phyloP scores from a whole-genome alignment of 2,113 vertebrate genomes.

The Melanostigma gelatinosum region DNA sequence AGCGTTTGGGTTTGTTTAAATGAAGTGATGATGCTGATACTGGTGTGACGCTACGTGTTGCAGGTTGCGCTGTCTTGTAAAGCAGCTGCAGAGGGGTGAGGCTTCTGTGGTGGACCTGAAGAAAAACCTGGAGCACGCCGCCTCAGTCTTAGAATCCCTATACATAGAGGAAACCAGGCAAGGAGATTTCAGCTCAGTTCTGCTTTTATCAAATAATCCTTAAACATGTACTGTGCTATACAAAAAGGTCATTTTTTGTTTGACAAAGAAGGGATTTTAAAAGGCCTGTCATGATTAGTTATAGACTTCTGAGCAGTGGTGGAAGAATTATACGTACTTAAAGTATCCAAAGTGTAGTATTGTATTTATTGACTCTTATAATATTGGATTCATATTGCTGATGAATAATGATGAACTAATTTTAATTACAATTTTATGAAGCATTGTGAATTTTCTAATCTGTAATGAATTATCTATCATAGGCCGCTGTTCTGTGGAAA shows the following conservation, averaged over 20 bases:
- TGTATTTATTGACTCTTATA: too few species aligned
- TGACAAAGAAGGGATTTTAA: background rate
- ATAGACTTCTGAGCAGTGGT: background rate
- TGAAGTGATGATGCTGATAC: background rate
- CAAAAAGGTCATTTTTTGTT: too few species aligned
- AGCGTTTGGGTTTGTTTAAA: background rate
- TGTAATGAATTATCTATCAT: too few species aligned
- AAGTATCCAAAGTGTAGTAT: too few species aligned
- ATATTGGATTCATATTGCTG: too few species aligned
- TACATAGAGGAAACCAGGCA: conserved; percentile 94
- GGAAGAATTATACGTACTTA: background rate
- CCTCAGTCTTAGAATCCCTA: conserved; percentile 91
- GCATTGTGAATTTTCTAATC: too few species aligned
- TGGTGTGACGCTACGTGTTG: conserved; percentile 9
- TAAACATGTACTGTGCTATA: background rate
- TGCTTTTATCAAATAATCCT: background rate
- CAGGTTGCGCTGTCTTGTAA: conserved; percentile 92
- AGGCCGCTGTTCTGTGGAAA: too few species aligned
- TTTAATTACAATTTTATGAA: too few species aligned
- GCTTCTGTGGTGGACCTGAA: conserved; percentile 92
- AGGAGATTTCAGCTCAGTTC: background rate
- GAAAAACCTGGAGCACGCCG: conserved; percentile 95
- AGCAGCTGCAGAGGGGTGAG: conserved; percentile 93
- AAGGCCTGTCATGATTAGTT: background rate
- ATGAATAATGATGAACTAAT: too few species aligned